Conservation (phyloP, 1,140 invertebrate species). For the Ostrea denselamellosa region DNA sequence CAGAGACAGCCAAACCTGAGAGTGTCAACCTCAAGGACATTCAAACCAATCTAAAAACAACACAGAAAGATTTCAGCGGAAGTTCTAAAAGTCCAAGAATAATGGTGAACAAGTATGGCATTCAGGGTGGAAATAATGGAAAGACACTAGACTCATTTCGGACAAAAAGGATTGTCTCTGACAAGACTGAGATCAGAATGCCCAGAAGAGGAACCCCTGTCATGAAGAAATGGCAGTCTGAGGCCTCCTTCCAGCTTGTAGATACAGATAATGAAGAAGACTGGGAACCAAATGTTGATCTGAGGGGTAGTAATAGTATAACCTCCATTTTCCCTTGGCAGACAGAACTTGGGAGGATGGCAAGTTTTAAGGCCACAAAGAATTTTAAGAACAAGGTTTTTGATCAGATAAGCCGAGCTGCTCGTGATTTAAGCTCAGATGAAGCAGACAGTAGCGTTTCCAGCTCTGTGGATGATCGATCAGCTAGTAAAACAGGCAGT, state of each 20-base stretch:
- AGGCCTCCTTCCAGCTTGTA: not conserved
- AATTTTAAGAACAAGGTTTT: not conserved
- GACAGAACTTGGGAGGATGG: not conserved
- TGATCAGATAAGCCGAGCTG: not conserved
- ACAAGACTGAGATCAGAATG: not conserved
- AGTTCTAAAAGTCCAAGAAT: not conserved
- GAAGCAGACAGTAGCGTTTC: constrained; percentile 11
- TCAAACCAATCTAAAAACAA: not conserved
- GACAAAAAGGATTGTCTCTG: not conserved
- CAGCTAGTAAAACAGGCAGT: not conserved
- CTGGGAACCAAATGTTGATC: not conserved
- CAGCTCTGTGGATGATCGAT: not conserved
- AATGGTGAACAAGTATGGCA: constrained; percentile 22
- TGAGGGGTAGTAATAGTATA: not conserved
- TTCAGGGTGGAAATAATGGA: not conserved
- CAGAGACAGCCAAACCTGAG: not conserved
- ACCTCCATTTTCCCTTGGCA: constrained; percentile 23
- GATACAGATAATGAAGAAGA: not conserved
- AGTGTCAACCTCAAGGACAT: not conserved
- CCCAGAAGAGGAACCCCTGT: constrained; percentile 24
- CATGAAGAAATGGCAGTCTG: constrained; percentile 17
- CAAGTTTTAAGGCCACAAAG: not conserved
- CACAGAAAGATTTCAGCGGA: not conserved
- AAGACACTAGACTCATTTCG: not conserved
- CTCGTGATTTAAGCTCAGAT: not conserved